Base-by-base conservation (phyloP, 2,888 invertebrate genomes). In the Agonopterix alstromeriana region DNA sequence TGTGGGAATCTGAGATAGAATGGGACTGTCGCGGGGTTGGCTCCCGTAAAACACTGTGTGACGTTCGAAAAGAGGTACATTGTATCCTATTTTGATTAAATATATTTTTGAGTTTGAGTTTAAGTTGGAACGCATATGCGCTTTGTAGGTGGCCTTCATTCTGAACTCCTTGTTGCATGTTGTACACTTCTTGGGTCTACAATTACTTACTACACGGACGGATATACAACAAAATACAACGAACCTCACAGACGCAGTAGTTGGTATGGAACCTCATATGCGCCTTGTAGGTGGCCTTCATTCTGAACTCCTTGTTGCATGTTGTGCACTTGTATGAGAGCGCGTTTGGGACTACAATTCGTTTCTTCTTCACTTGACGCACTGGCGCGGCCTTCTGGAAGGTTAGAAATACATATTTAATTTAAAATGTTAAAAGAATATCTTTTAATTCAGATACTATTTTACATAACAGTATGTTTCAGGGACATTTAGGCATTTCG, bases 191-290 rank as follows among this genome's bases (percentile, higher is more conserved):
- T 2, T 14, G 14, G 3, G 17, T 3, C 17, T 17, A 17, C 17
- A 17, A 3, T 17, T 1, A 1, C 3, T 3, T 17, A 17, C 3
- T 17, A 17, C 17, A 17, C 17, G 17, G 3, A 17, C 3, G 27
- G 27, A 1, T 27, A 7, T 27, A 27, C 3, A 1, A 27, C 5
- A 27, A 5, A 27, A 35, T 2, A 38, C 11, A 27, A 42, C 67
- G 57, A 11, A 85, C 86, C 79, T 87, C 86, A 47, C 86, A 87
- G 0, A 87, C 79, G 46, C 84, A 85, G 57, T 76, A 86, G 47
- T 82, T 79, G 0, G 83, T 86, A 48, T 87, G 86, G 27, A 83
- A 84, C 10, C 86, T 52, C 66, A 83, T 68, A 10, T 87, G 86
- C 0, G 86, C 79, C 5, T 77, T 81, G 53, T 72, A 87, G 0